These are phyloP conservation scores for Melanotaenia maccullochi DNA, from an alignment of 2,797 vertebrate genomes.

Conservation along the genomic window DNA sequence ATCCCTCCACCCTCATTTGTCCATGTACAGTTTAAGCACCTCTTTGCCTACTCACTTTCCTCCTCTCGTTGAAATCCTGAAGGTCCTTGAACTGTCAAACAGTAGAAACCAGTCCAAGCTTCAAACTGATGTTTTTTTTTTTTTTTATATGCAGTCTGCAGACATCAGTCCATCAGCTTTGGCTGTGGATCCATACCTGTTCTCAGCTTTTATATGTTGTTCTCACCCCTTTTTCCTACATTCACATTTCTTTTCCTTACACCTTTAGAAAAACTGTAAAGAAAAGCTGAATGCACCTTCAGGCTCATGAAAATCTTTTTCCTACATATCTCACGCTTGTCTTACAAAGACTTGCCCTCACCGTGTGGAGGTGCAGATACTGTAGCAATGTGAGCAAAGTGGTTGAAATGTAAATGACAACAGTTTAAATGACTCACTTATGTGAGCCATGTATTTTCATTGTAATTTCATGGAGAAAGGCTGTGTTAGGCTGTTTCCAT, in stretches of 20 bases:
- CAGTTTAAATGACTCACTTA: conserved; percentile 50
- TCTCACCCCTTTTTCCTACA: not conserved
- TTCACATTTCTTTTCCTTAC: not conserved
- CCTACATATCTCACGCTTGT: not conserved
- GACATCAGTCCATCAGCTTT: conserved; percentile 24
- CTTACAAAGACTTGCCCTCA: not conserved
- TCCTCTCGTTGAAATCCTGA: conserved; percentile 32
- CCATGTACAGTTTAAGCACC: conserved; percentile 11
- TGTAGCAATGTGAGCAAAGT: conserved; percentile 11
- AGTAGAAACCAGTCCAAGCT: conserved; percentile 26
- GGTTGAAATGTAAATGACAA: conserved; percentile 49
- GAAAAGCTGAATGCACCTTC: not conserved
- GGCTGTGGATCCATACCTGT: not conserved
- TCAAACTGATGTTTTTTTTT: conserved; percentile 44
- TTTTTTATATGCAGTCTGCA: conserved; percentile 9
- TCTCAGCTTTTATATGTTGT: not conserved
- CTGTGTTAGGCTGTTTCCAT: conserved; percentile 39
- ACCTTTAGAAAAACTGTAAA: not conserved
- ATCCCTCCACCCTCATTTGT: conserved; percentile 23
- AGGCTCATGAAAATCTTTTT: not conserved
- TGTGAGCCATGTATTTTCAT: conserved; percentile 24
- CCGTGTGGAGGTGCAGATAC: not conserved
- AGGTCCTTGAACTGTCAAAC: conserved; percentile 71
- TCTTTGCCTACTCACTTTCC: not conserved
- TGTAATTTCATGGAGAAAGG: conserved; percentile 64